Evolutionary conservation across 1,140 invertebrate genomes (phyloP).

Genomic region (Rhagoletis zephyria): DNA sequence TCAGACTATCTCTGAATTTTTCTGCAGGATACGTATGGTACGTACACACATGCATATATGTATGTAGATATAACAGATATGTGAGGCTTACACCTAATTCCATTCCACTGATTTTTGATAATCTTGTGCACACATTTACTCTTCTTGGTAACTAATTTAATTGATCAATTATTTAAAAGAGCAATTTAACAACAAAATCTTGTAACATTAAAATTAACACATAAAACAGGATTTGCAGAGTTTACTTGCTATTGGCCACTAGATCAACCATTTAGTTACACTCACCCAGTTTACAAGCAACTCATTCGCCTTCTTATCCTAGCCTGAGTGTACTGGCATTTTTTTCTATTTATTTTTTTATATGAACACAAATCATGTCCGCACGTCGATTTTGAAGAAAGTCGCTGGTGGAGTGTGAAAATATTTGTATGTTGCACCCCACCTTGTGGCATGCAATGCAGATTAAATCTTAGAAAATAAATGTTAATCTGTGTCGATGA

Average conservation of each 20-base stretch:
- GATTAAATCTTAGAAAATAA: constrained; percentile 28
- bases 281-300: constrained; percentile 25
- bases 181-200: constrained; percentile 14
- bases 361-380: constrained; percentile 1
- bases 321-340: background rate
- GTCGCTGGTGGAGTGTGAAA: constrained; percentile 25
- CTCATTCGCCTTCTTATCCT: background rate
- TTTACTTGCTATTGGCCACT: constrained; percentile 20
- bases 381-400: constrained; percentile 11
- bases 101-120: background rate
- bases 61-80: too few relatives aligned
- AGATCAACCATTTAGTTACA: background rate
- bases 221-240: background rate
- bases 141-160: constrained; percentile 15
- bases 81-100: too few relatives aligned
- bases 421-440: constrained; percentile 7
- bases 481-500: background rate
- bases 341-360: constrained; percentile 2
- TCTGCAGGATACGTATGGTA: too few relatives aligned
- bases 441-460: background rate
- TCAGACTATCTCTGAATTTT: too few relatives aligned
- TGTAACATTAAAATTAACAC: constrained; percentile 45
- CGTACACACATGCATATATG: too few relatives aligned
- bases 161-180: constrained; percentile 38
- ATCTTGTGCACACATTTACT: constrained; percentile 18